These are phyloP conservation scores for Eledone cirrhosa DNA, from an alignment of 2,888 invertebrate species.

Conservation along the genomic window DNA sequence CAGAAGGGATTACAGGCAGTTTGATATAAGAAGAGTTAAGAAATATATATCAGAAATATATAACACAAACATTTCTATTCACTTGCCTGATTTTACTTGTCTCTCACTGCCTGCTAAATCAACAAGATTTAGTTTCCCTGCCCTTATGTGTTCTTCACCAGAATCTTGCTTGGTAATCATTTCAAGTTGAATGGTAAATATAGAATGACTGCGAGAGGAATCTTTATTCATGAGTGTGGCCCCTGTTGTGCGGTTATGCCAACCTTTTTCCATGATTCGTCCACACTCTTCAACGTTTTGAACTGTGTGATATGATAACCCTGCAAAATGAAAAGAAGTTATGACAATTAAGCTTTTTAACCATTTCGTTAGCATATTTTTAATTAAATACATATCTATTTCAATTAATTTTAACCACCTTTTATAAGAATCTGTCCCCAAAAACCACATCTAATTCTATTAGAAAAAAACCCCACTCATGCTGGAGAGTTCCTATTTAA, in stretches of 20 bases:
- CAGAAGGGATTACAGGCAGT: no score
- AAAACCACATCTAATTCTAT: no score
- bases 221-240: slow-evolving; percentile 90
- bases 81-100: slow-evolving; percentile 77
- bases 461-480: no score
- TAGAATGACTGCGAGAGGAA: slow-evolving; percentile 84
- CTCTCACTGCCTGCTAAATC: slow-evolving; percentile 90
- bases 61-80: neutral
- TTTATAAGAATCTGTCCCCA: no score
- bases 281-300: slow-evolving; percentile 83
- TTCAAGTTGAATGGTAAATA: slow-evolving; percentile 85
- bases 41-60: no score
- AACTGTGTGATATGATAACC: slow-evolving; percentile 79
- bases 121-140: slow-evolving; percentile 84
- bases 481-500: no score
- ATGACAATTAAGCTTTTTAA: neutral
- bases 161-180: slow-evolving; percentile 74
- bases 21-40: no score
- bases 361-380: no score
- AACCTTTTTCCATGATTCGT: slow-evolving; percentile 78
- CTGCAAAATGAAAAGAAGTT: slow-evolving; percentile 60
- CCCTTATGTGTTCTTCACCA: slow-evolving; percentile 71
- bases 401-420: no score
- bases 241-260: slow-evolving; percentile 82
- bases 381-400: no score